Evolutionary conservation across 2,888 invertebrate genomes (phyloP).

Genomic region (Cantharis rustica): DNA sequence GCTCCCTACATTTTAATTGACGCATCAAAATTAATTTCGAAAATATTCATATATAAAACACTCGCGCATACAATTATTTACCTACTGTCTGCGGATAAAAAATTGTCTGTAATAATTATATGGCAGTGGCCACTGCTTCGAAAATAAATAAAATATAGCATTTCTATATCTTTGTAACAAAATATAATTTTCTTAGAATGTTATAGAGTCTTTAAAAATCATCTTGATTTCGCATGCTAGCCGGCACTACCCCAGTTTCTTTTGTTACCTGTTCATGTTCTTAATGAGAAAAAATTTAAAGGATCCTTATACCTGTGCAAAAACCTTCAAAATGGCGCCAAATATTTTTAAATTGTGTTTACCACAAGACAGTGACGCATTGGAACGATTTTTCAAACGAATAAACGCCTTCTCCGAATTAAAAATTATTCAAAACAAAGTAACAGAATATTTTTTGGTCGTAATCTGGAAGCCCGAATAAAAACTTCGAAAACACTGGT

Average conservation of each 20-base stretch:
- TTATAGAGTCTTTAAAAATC: slow-evolving; percentile 42
- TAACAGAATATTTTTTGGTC: not conserved
- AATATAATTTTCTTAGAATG: slow-evolving; percentile 33
- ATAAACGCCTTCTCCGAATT: not conserved
- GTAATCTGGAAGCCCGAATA: slow-evolving; percentile 8
- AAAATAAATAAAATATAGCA: not conserved
- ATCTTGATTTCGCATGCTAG: slow-evolving; percentile 47
- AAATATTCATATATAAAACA: not conserved
- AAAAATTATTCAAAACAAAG: not conserved
- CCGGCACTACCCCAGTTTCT: slow-evolving; percentile 40
- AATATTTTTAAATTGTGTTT: slow-evolving; percentile 30
- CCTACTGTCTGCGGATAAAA: not conserved
- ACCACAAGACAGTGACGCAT: not conserved
- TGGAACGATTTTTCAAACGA: not conserved
- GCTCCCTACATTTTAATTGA: not conserved
- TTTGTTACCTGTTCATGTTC: slow-evolving; percentile 40
- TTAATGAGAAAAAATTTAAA: slow-evolving; percentile 49
- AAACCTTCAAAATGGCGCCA: slow-evolving; percentile 43
- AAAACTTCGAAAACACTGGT: slow-evolving; percentile 15
- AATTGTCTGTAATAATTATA: not conserved
- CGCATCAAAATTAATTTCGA: not conserved
- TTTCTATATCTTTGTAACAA: not conserved
- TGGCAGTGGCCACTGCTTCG: not conserved
- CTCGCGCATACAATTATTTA: not conserved
- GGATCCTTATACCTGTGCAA: slow-evolving; percentile 42